phyloP scores from a whole-genome alignment of 2,888 invertebrate genomes.

The Syrphus vitripennis region DNA sequence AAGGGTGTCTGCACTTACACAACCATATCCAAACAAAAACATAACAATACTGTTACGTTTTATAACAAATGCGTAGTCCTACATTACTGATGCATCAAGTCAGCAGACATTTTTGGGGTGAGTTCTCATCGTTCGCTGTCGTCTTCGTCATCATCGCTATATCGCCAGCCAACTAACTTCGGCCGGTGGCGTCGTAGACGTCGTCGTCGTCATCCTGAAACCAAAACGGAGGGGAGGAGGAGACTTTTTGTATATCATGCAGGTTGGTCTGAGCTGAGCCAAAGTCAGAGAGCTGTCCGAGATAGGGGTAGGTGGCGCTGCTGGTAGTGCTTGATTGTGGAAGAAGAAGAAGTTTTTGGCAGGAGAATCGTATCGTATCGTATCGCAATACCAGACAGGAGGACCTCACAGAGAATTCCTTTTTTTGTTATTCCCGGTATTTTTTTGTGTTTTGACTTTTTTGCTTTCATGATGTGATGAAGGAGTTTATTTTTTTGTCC shows the following conservation, averaged over 20 bases:
- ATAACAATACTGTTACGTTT: slow-evolving; percentile 66
- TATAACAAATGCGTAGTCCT: slow-evolving; percentile 69
- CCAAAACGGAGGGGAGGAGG: background rate
- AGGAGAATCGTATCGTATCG: slow-evolving; percentile 59
- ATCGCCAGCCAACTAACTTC: background rate
- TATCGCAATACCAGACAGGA: slow-evolving; percentile 66
- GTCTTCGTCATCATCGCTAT: slow-evolving; percentile 22
- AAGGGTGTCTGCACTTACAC: slow-evolving; percentile 47
- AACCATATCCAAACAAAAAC: slow-evolving; percentile 5
- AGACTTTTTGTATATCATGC: slow-evolving; percentile 34
- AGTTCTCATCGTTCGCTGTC: slow-evolving; percentile 20
- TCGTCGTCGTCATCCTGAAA: slow-evolving; percentile 27
- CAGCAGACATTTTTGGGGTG: slow-evolving; percentile 66
- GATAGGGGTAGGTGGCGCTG: slow-evolving; percentile 19
- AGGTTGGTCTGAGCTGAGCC: slow-evolving; percentile 20
- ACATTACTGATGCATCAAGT: slow-evolving; percentile 71
- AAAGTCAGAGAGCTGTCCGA: background rate
- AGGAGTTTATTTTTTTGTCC: background rate
- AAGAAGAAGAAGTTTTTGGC: slow-evolving; percentile 60
- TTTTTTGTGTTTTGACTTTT: slow-evolving; percentile 27
- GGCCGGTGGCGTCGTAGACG: background rate
- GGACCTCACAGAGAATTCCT: slow-evolving; percentile 55
- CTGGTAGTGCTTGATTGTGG: slow-evolving; percentile 12
- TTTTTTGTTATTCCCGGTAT: slow-evolving; percentile 30
- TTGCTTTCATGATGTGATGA: slow-evolving; percentile 1